Evolutionary conservation across 1,140 invertebrate genomes (phyloP), one percentile per base, ranked within the genome.

Genomic region (Leptestheria dahalacensis): DNA sequence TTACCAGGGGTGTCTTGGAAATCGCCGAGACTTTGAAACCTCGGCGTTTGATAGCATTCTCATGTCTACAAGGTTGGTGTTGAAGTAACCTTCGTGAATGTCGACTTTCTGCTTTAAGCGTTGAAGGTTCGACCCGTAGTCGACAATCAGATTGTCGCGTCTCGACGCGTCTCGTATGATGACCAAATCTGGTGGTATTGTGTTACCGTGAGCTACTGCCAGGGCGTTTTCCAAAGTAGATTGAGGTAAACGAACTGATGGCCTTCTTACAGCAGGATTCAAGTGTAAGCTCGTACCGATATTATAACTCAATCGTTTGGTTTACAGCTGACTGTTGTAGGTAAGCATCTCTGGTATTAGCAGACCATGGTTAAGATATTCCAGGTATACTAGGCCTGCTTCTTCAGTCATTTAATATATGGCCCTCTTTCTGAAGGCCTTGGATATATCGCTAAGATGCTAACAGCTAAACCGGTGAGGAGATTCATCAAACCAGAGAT

Each of bases 401-500:
- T 74, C 52, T 71, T 62, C 4, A 73, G 64, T 48, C 69, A 63
- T 58, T 69, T 69, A 56, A 72, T 65, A n/a, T n/a, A 60, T 75
- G 75, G 3, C 77, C 77, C 48, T 74, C 67, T 2, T 74, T 72
- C 67, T 79, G 73, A 53, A 81, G 69, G 61, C 75, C 75, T 64
- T 77, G 76, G 23, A 81, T 79, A 63, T 82, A n/a, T n/a, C n/a
- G n/a, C n/a, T n/a, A n/a, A n/a, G n/a, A n/a, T 79, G 62, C 77
- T 81, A n/a, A 81, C 79, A 29, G 80, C 79, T 29, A 82, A 71
- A 64, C 79, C 80, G 9, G 81, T 75, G 69, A 81, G 74, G 41
- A 81, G 66, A 65, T 81, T 80, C 75, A 79, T 80, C 15, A 82
- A 67, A 81, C 79, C 48, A 82, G 79, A 46, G 78, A 77, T n/a